Conservation (phyloP, 2,797 vertebrate species). For the Cirrhinus molitorella region DNA sequence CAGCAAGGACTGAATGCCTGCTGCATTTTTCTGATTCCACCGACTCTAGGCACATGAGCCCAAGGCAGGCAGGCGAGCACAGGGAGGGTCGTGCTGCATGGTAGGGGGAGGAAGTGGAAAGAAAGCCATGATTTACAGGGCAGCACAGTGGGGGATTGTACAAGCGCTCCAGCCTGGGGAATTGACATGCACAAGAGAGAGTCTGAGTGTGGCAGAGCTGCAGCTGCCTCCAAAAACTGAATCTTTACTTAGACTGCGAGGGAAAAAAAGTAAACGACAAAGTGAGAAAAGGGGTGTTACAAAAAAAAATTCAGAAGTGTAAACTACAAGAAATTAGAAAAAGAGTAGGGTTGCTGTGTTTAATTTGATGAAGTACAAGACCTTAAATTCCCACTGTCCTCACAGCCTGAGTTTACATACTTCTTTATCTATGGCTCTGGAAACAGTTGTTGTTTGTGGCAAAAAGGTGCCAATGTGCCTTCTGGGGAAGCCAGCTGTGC, state of each 20-base stretch:
- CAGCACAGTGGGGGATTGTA: slow-evolving; percentile 79
- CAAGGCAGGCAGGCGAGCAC: slow-evolving; percentile 36
- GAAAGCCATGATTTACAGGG: slow-evolving; percentile 74
- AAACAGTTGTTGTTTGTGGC: slow-evolving; percentile 38
- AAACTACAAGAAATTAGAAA: not conserved
- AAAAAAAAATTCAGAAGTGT: not conserved
- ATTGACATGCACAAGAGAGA: slow-evolving; percentile 74
- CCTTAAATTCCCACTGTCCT: not conserved
- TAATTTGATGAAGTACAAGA: not conserved
- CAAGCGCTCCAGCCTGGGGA: slow-evolving; percentile 63
- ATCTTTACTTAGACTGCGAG: slow-evolving; percentile 54
- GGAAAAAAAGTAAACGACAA: not conserved
- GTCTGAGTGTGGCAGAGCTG: slow-evolving; percentile 67
- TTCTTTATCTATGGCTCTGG: slow-evolving; percentile 14
- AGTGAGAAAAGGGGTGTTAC: slow-evolving; percentile 2
- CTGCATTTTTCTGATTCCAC: slow-evolving; percentile 61
- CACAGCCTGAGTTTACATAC: not conserved
- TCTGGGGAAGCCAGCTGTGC: slow-evolving; percentile 34
- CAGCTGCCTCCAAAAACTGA: slow-evolving; percentile 72
- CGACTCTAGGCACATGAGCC: slow-evolving; percentile 43
- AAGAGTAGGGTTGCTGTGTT: not conserved
- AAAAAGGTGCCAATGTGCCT: slow-evolving; percentile 35
- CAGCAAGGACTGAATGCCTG: slow-evolving; percentile 37
- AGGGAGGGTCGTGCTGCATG: slow-evolving; percentile 43
- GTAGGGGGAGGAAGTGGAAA: slow-evolving; percentile 63